Evolutionary conservation across 2,113 vertebrate species (phyloP), one percentile per base, ranked within the genome.

Genomic region (Murina feae): DNA sequence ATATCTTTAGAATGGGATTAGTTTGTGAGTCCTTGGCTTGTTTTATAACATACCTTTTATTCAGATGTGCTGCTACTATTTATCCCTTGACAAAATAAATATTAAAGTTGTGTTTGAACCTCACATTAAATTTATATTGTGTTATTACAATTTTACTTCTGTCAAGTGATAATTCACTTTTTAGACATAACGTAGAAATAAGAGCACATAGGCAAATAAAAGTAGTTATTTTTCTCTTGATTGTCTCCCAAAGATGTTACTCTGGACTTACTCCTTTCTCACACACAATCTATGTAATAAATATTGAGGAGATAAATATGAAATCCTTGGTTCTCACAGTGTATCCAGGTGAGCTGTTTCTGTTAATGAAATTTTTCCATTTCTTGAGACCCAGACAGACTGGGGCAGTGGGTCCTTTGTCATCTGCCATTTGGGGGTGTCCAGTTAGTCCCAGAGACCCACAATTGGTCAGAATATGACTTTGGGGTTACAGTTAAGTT

Each of bases 71-170:
- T 90, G 71, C 95, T 95, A 94, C 86, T 98, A 94, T 98, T 98
- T 98, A 97, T 97, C 94, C 98, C 91, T 91, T 58, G 55, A 89
- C 85, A 97, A 97, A 97, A 97, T 97, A 98, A 98, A 98, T 97
- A 98, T 97, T 98, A 97, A 98, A 97, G 98, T 97, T 98, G 80
- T 35, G 72, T 97, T 97, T 94, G 94, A 98, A 94, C 83, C 74
- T 97, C 94, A 96, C 85, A 97, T 98, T 97, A 97, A 97, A 95
- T 98, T 98, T 98, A 96, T 98, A 96, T 97, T n/a, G 9, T 96
- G 91, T 95, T 96, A 95, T 97, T 97, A 98, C 51, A 90, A 91
- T 96, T 97, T 97, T 94, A 92, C 97, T 98, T 98, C 96, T 86
- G 90, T 90, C 91, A 91, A 97, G 92, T 96, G 95, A 98, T 96